Base-by-base conservation (phyloP, 2,797 vertebrate genomes). In the Agapornis canus region DNA sequence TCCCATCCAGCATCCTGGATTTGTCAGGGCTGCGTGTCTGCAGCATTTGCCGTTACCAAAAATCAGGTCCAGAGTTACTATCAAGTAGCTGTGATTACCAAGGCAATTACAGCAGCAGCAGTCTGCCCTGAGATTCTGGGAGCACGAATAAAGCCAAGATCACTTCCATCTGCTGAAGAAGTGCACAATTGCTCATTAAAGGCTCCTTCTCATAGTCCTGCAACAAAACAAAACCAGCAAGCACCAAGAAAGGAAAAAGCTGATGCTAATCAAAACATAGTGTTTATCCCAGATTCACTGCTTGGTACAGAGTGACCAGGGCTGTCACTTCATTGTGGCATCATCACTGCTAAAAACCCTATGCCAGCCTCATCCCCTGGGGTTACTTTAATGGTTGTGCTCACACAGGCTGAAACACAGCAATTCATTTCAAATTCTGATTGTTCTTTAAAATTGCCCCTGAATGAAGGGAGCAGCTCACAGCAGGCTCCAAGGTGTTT, bases 151-250 rank as follows among this genome's bases (percentile, higher is more conserved):
- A 45, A 94, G 61, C 63, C 73, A 20, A 61, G 82, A 27, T 37
- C 70, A 7, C 21, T 91, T 66, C 65, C 89, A 57, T 85, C 54
- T 93, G 94, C 92, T 91, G 78, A 78, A 82, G 71, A 32, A 68
- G 56, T 68, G 88, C 86, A 91, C 85, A 89, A 25, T 71, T 63
- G 65, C 93, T 86, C 83, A 4, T 82, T 61, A 86, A 72, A 86
- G 39, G 49, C 83, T 95, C 71, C 83, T 87, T 90, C 87, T 49
- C 43, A 40, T 66, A 64, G 31, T 60, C 32, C 71, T 90, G 82
- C 71, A 45, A 48, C 31, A 32, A 63, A 91, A 52, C 66, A 91
- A 48, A 86, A 32, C 25, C 73, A 47, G 65, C 78, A 66, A 21
- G 37, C 57, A 54, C 27, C 4, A 22, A 32, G 60, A 47, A 79